Conservation (phyloP, 2,113 vertebrate genomes). For the Mobula hypostoma region DNA sequence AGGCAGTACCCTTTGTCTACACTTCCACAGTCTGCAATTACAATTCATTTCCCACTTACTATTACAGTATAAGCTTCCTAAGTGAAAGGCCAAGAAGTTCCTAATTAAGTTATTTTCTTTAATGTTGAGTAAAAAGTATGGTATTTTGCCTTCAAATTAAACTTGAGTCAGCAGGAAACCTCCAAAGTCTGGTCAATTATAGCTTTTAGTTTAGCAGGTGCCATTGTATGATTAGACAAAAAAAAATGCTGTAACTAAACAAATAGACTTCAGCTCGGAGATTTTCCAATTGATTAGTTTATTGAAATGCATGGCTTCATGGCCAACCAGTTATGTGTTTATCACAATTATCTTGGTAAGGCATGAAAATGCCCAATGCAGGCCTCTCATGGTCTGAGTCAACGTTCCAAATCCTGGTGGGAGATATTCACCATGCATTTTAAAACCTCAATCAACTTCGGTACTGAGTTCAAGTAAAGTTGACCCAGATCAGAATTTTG, state of each 20-base stretch:
- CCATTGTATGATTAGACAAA: conserved; percentile 21
- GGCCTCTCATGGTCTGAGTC: too few species aligned
- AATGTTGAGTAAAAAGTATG: conserved; percentile 18
- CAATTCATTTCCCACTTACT: not conserved
- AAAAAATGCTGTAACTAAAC: conserved; percentile 27
- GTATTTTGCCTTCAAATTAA: conserved; percentile 7
- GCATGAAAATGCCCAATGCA: too few species aligned
- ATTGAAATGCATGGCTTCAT: conserved; percentile 4
- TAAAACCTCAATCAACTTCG: conserved; percentile 16
- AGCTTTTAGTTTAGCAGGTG: not conserved
- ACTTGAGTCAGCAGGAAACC: not conserved
- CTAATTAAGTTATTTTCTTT: conserved; percentile 26
- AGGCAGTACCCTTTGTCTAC: not conserved
- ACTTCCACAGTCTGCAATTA: not conserved
- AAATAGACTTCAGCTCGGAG: conserved; percentile 13
- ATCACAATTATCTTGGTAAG: not conserved
- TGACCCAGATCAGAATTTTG: conserved; percentile 15
- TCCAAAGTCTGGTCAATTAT: conserved; percentile 24
- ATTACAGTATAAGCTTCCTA: not conserved
- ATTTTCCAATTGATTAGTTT: conserved; percentile 30
- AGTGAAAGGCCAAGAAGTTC: not conserved
- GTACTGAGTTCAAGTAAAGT: conserved; percentile 17
- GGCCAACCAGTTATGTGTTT: not conserved
- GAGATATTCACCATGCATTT: conserved; percentile 6
- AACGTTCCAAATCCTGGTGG: not conserved